These are phyloP conservation scores for Fulmarus glacialis DNA, from an alignment of 2,113 vertebrate genomes.

Conservation along the genomic window DNA sequence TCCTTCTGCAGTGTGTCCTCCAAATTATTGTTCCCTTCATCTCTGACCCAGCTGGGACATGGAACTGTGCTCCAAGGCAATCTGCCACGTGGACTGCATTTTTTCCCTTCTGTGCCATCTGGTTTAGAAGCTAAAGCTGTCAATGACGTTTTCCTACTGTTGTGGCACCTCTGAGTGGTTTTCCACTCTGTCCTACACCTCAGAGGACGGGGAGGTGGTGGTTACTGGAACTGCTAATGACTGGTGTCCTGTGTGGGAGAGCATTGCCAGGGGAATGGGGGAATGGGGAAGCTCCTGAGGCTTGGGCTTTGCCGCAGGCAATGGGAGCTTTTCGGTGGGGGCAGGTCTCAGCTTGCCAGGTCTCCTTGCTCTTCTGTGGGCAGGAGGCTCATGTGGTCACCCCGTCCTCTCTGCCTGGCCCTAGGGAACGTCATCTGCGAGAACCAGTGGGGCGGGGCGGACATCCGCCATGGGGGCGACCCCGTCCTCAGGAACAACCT, in stretches of 20 bases:
- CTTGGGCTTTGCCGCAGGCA: accelerated
- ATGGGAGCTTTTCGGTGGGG: not conserved
- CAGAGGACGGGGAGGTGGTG: not conserved
- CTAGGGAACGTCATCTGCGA: conserved; percentile 89
- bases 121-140: not conserved
- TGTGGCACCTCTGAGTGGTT: not conserved
- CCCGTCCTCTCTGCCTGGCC: not conserved
- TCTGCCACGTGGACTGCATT: not conserved
- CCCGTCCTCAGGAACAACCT: conserved; percentile 88
- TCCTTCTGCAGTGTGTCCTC: not conserved
- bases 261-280: too few species aligned
- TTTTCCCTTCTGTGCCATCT: not conserved
- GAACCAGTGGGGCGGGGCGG: conserved; percentile 91
- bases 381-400: not conserved
- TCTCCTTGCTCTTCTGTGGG: not conserved
- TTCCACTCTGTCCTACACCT: not conserved
- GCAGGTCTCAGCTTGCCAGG: not conserved
- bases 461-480: conserved; percentile 87
- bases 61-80: not conserved
- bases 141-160: not conserved
- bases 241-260: not conserved
- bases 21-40: not conserved
- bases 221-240: not conserved
- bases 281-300: not conserved
- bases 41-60: not conserved